phyloP scores from a whole-genome alignment of 2,888 invertebrate species.

The Ischnura elegans region DNA sequence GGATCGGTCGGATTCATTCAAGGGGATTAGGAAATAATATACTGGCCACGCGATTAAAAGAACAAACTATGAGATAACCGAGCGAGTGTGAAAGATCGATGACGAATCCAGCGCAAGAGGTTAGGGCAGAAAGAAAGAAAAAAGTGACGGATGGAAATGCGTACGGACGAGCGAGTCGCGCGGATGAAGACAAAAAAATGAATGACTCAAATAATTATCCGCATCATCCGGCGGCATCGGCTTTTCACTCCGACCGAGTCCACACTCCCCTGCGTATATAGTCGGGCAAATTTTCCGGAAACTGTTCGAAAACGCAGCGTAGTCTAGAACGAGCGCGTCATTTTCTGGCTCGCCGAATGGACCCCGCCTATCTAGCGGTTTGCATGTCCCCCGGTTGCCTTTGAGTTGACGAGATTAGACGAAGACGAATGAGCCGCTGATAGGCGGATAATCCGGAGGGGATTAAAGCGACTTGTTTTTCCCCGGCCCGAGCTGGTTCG shows the following conservation, averaged over 20 bases:
- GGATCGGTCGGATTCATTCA: too few relatives aligned
- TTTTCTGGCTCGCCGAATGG: not conserved
- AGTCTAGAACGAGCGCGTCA: not conserved
- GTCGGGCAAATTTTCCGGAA: slow-evolving; percentile 22
- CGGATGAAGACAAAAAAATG: not conserved
- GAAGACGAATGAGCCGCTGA: slow-evolving; percentile 38
- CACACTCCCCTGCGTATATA: not conserved
- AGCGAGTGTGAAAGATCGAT: not conserved
- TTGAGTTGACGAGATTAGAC: slow-evolving; percentile 44
- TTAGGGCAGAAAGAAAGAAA: not conserved
- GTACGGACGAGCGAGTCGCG: not conserved
- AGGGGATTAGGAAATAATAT: too few relatives aligned
- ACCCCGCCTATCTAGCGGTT: not conserved
- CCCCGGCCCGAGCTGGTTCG: slow-evolving; percentile 28
- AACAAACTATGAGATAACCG: not conserved
- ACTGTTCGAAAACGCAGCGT: not conserved
- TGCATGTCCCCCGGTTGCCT: not conserved
- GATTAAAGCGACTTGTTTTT: not conserved
- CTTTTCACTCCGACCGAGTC: not conserved
- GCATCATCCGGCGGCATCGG: not conserved
- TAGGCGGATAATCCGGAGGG: slow-evolving; percentile 46
- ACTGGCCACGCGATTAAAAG: too few relatives aligned
- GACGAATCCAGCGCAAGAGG: not conserved
- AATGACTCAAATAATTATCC: not conserved
- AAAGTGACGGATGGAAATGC: not conserved